Evolutionary conservation across 2,797 vertebrate genomes (phyloP).

Genomic region (Takifugu ocellatus): DNA sequence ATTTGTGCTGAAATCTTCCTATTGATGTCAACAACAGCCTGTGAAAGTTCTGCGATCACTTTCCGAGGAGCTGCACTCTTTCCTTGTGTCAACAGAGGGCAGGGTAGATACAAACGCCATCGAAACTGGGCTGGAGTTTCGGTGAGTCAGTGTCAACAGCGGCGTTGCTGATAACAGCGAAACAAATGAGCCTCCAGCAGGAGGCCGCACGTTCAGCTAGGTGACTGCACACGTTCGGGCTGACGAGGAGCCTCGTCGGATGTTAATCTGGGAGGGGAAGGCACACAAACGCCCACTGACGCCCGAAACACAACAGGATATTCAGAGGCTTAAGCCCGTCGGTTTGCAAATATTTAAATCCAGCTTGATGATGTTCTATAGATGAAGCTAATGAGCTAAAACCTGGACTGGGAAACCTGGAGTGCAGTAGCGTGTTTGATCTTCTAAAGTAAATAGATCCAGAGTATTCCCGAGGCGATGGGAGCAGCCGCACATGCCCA

Average conservation of each 20-base stretch:
- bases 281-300: slow-evolving; percentile 39
- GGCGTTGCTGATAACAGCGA: slow-evolving; percentile 68
- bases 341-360: too few relatives aligned
- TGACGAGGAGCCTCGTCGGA: slow-evolving; percentile 46
- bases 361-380: neutral
- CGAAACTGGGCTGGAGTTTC: slow-evolving; percentile 75
- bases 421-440: slow-evolving; percentile 60
- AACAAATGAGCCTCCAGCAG: slow-evolving; percentile 51
- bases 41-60: neutral
- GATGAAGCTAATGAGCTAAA: slow-evolving; percentile 13
- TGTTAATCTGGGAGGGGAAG: slow-evolving; percentile 35
- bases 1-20: too few relatives aligned
- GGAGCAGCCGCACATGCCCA: slow-evolving; percentile 28
- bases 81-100: slow-evolving; percentile 75
- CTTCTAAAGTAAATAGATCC: slow-evolving; percentile 52
- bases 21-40: neutral
- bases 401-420: slow-evolving; percentile 46
- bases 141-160: slow-evolving; percentile 75
- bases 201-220: slow-evolving; percentile 16
- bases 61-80: slow-evolving; percentile 54
- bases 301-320: slow-evolving; percentile 18
- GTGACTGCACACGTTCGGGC: slow-evolving; percentile 26
- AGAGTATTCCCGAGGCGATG: slow-evolving; percentile 35
- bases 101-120: slow-evolving; percentile 66
- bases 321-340: neutral